Evolutionary conservation across 2,888 invertebrate genomes (phyloP).

Genomic region (Dendrolimus pini): DNA sequence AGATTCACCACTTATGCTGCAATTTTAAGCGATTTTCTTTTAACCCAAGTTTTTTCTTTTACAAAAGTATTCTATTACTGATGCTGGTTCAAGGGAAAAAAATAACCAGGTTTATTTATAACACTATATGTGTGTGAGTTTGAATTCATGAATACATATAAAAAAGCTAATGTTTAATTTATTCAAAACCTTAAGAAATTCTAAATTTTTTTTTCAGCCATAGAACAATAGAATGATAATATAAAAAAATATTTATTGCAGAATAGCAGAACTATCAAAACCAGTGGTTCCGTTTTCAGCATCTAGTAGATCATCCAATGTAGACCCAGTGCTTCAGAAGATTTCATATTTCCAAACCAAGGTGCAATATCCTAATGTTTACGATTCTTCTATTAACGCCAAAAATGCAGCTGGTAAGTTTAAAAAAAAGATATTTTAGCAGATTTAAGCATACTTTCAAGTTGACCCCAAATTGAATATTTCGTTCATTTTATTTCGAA

Average conservation of each 20-base stretch:
- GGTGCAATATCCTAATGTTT: constrained; percentile 90
- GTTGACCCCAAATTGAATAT: too few species aligned
- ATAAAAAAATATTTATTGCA: constrained; percentile 21
- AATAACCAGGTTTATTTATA: too few species aligned
- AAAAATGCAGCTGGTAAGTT: constrained; percentile 78
- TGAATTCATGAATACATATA: too few species aligned
- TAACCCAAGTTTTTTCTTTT: too few species aligned
- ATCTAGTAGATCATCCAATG: constrained; percentile 43
- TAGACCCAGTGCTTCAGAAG: constrained; percentile 49
- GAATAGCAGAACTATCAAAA: constrained; percentile 58
- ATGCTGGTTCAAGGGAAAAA: too few species aligned
- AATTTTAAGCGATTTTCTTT: too few species aligned
- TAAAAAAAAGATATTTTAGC: background rate
- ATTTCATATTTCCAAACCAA: constrained; percentile 65
- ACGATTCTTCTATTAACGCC: constrained; percentile 85
- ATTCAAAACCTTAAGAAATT: background rate
- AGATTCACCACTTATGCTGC: too few species aligned
- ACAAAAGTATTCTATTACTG: too few species aligned
- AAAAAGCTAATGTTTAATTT: background rate
- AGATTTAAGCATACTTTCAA: too few species aligned
- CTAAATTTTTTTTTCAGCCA: background rate
- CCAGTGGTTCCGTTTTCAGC: constrained; percentile 69
- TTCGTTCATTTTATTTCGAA: too few species aligned
- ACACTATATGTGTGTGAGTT: too few species aligned
- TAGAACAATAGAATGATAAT: too few species aligned